Evolutionary conservation across 2,888 invertebrate species (phyloP), one percentile per base, ranked within the genome.

Genomic region (Apamea anceps): DNA sequence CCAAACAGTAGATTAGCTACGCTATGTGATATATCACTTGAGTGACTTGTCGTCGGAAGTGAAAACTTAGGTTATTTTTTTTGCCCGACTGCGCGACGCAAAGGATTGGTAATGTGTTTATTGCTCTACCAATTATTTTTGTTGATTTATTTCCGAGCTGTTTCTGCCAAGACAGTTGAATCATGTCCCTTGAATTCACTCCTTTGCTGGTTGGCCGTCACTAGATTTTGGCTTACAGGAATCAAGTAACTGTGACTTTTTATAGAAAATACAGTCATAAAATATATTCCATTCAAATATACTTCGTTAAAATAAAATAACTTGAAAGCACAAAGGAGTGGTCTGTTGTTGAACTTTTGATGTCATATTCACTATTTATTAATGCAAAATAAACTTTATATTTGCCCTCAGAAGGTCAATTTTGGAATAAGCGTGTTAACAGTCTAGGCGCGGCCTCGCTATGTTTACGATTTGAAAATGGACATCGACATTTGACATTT

Each of bases 401-500:
- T 0, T 0, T 15, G 21, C 13, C 25, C 0, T 0, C 0, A 51
- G 25, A 83, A 70, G 66, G 67, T 75, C 25, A 37, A 76, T 63
- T 81, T 76, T 75, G 37, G 66, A 48, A 72, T 70, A 63, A 84
- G 54, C 75, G 67, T 68, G 42, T 60, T 65, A 63, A 68, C 32
- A 85, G 79, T 80, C 80, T 77, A 89, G 91, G 92, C 75, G 91
- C 87, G 88, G 86, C 88, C 37, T 81, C 80, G 87, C 75, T 79
- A 70, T 80, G 88, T 83, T 90, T 86, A 90, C 89, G 87, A 92
- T 93, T 94, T 91, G 90, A 92, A 94, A 92, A 92, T 91, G 92
- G 92, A 92, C 93, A 94, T 93, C 86, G 87, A 87, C 90, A 80
- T 93, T 93, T 93, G 92, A 91, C 90, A 93, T 93, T 93, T 93